Evolutionary conservation across 2,113 vertebrate species (phyloP), one percentile per base, ranked within the genome.

Genomic region (Daubentonia madagascariensis): DNA sequence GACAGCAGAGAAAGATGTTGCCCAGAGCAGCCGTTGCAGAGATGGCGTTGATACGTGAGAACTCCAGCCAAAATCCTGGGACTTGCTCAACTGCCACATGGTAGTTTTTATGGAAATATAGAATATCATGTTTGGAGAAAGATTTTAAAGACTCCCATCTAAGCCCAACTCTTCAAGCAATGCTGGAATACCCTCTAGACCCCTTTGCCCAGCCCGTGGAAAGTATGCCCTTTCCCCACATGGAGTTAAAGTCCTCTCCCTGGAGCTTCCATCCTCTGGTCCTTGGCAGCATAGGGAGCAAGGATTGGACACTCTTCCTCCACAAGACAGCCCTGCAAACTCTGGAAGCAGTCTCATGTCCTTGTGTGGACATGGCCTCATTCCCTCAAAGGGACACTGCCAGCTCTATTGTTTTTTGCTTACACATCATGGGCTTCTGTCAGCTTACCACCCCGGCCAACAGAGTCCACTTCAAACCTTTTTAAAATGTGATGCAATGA

Each of bases 61-160:
- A 90, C 30, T 1, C 25, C 52, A 85, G 88, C 85, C 87, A 84
- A 76, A 90, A 91, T 28, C 76, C 72, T 17, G 59, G 87, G 96
- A 18, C 30, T 85, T 65, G 18, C 73, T 91, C 84, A 35, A 43
- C 50, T 76, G 94, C 43, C 52, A 89, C 45, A 3, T 50, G 14
- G 43, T 18, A 22, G 48, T 80, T 97, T 95, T 59, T 50, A 28
- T 63, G 59, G 57, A 96, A 96, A 87, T 79, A 23, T 3, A 43
- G 73, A 78, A 2, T 52, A 40, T 63, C 48, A 10, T 12, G 20
- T 72, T 65, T 65, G 57, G 79, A 35, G 57, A 65, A 59, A 52
- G 25, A 16, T 28, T 80, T 37, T 83, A 57, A 67, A 85, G 76
- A 89, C 1, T 52, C 16, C 3, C 35, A 18, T 84, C n/a, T 68